Evolutionary conservation across 2,888 invertebrate genomes (phyloP).

Genomic region (Eucera pruinosa): DNA sequence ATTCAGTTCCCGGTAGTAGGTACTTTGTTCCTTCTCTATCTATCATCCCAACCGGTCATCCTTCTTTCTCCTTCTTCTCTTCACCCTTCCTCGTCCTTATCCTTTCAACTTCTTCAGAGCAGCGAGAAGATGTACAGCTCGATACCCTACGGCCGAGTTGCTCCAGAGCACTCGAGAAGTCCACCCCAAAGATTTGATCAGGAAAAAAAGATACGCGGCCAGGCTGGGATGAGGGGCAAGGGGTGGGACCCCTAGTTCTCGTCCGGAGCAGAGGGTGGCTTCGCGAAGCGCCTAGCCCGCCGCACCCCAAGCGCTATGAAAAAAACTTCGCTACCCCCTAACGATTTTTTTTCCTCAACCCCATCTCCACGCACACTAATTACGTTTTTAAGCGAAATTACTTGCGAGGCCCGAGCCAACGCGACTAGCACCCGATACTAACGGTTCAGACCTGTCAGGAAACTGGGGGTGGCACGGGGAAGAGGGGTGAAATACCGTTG

Average conservation of each 20-base stretch:
- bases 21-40: slow-evolving; percentile 18
- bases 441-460: slow-evolving; percentile 50
- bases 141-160: slow-evolving; percentile 70
- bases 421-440: slow-evolving; percentile 50
- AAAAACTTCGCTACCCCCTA: slow-evolving; percentile 79
- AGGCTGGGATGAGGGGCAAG: slow-evolving; percentile 57
- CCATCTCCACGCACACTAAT: slow-evolving; percentile 82
- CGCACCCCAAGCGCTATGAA: slow-evolving; percentile 74
- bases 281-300: slow-evolving; percentile 69
- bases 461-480: background rate
- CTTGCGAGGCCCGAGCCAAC: slow-evolving; percentile 58
- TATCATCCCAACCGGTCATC: slow-evolving; percentile 32
- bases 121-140: slow-evolving; percentile 70
- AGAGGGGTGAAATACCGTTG: slow-evolving; percentile 65
- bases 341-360: slow-evolving; percentile 78
- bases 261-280: slow-evolving; percentile 65
- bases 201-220: slow-evolving; percentile 59
- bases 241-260: slow-evolving; percentile 70
- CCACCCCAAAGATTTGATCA: slow-evolving; percentile 78
- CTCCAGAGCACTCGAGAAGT: slow-evolving; percentile 71
- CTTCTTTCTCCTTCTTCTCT: slow-evolving; percentile 19
- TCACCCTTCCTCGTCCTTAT: slow-evolving; percentile 54
- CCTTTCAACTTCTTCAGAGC: slow-evolving; percentile 64
- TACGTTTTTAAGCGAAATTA: slow-evolving; percentile 84
- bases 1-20: slow-evolving; percentile 8